These are phyloP conservation scores for Pyxicephalus adspersus DNA, from an alignment of 2,113 vertebrate species.

Conservation along the genomic window DNA sequence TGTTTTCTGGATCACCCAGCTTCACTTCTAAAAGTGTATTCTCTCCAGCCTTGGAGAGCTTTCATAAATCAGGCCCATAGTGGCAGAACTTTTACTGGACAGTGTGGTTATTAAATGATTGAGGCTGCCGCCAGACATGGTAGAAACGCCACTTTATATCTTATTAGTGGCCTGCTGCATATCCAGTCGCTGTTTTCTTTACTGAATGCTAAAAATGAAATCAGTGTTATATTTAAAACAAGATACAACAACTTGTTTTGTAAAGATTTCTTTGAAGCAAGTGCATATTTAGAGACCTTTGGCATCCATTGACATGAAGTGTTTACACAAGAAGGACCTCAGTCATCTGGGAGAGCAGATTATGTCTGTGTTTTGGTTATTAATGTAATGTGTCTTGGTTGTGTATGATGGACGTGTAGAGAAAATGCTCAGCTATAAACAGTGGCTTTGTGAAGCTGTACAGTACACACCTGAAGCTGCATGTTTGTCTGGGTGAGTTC, in stretches of 20 bases:
- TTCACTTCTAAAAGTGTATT: too few species aligned
- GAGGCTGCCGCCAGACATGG: too few species aligned
- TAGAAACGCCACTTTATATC: too few species aligned
- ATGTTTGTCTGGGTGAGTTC: slow-evolving; percentile 99
- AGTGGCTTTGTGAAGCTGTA: slow-evolving; percentile 65
- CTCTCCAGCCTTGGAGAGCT: too few species aligned
- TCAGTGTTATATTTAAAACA: neutral
- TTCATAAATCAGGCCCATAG: too few species aligned
- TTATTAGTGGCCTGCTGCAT: too few species aligned
- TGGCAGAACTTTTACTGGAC: too few species aligned
- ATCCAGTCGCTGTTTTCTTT: too few species aligned
- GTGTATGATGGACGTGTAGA: slow-evolving; percentile 35
- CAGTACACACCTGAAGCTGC: slow-evolving; percentile 93
- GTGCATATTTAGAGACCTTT: slow-evolving; percentile 58
- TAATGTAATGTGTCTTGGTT: slow-evolving; percentile 17
- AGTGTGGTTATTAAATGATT: too few species aligned
- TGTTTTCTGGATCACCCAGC: too few species aligned
- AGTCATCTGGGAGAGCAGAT: slow-evolving; percentile 61
- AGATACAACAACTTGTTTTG: neutral
- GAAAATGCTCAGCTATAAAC: slow-evolving; percentile 61
- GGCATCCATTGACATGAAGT: slow-evolving; percentile 57
- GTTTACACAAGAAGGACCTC: slow-evolving; percentile 58
- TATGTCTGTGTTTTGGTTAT: slow-evolving; percentile 16
- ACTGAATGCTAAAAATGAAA: neutral
- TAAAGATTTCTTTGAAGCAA: slow-evolving; percentile 44